These are phyloP conservation scores for Camponotus floridanus DNA, from an alignment of 1,140 invertebrate species.

Conservation along the genomic window DNA sequence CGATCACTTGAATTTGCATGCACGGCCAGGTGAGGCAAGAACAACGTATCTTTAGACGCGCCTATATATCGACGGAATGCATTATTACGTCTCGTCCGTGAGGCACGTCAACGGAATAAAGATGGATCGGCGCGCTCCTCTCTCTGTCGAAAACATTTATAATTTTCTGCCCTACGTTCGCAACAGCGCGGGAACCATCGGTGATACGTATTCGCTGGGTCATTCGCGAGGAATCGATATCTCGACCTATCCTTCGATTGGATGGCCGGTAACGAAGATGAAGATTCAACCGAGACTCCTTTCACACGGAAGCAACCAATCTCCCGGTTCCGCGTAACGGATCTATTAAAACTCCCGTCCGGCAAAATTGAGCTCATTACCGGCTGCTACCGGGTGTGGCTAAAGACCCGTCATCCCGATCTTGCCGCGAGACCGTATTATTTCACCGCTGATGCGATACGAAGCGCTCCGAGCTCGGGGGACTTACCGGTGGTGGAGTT, in stretches of 20 bases:
- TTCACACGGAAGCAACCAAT: slow-evolving; percentile 46
- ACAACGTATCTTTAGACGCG: slow-evolving; percentile 57
- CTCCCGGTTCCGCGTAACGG: slow-evolving; percentile 38
- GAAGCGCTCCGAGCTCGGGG: slow-evolving; percentile 10
- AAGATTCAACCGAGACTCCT: slow-evolving; percentile 28
- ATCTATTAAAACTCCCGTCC: slow-evolving; percentile 64
- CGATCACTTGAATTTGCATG: slow-evolving; percentile 73
- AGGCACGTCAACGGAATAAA: slow-evolving; percentile 28
- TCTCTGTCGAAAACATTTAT: not conserved
- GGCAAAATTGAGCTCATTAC: slow-evolving; percentile 67
- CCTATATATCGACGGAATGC: slow-evolving; percentile 18
- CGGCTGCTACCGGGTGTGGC: slow-evolving; percentile 28
- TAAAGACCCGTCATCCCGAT: slow-evolving; percentile 54
- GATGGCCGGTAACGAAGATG: not conserved
- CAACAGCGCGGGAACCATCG: not conserved
- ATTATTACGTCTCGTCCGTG: slow-evolving; percentile 22
- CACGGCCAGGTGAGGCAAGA: slow-evolving; percentile 56
- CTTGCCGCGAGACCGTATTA: slow-evolving; percentile 46
- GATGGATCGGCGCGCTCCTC: not conserved
- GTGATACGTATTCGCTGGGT: not conserved
- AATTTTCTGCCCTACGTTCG: not conserved
- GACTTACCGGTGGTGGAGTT: slow-evolving; percentile 93
- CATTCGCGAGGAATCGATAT: slow-evolving; percentile 14
- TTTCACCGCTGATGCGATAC: slow-evolving; percentile 54
- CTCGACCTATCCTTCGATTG: slow-evolving; percentile 11